Evolutionary conservation across 1,140 invertebrate species (phyloP).

Genomic region (Hyles vespertilio): DNA sequence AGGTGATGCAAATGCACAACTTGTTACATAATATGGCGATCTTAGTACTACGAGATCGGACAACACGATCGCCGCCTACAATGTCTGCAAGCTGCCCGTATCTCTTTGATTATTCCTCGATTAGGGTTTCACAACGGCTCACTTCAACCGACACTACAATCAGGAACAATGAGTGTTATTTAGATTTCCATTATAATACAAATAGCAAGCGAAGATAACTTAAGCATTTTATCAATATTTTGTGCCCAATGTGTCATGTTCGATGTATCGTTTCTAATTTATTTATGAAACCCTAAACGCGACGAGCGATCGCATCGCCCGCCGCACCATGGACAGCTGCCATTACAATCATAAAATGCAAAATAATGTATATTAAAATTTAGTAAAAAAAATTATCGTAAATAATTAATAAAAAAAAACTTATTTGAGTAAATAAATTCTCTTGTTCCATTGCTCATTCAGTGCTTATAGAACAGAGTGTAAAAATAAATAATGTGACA

Average conservation of each 20-base stretch:
- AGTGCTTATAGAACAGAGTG: constrained; percentile 64
- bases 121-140: constrained; percentile 49
- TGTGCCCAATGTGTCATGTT: constrained; percentile 74
- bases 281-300: constrained; percentile 63
- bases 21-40: constrained; percentile 4
- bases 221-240: constrained; percentile 59
- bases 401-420: constrained; percentile 62
- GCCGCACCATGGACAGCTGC: constrained; percentile 67
- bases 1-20: constrained; percentile 1
- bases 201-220: constrained; percentile 58
- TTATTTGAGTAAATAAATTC: constrained; percentile 76
- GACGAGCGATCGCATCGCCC: constrained; percentile 58
- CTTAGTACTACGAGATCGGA: constrained; percentile 7
- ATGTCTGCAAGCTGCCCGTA: constrained; percentile 12
- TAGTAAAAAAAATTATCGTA: constrained; percentile 63
- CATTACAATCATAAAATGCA: constrained; percentile 71
- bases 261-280: constrained; percentile 69
- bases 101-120: constrained; percentile 20
- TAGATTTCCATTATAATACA: constrained; percentile 42
- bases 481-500: constrained; percentile 52
- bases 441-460: constrained; percentile 73
- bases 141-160: constrained; percentile 37
- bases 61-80: neutral
- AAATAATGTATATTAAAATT: constrained; percentile 69
- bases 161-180: constrained; percentile 40